Percentiles rank a stretch among this genome's conserved stretches.
Conservation (phyloP, 2,888 invertebrate species). For the Vesta saturnalis region DNA sequence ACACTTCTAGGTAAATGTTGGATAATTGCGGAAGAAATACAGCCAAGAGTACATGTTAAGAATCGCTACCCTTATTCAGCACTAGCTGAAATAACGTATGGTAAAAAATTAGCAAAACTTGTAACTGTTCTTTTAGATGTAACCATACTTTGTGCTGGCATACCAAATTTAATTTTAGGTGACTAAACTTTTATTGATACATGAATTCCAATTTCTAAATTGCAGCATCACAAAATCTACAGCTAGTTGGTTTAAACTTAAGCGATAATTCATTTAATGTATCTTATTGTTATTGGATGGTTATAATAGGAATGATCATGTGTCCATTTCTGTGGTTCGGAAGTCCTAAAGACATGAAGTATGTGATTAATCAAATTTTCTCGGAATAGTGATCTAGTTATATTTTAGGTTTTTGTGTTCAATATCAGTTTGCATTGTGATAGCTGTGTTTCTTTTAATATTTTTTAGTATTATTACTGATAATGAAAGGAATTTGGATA, state of each 20-base stretch:
- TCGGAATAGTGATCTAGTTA: background rate
- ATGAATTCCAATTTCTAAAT: conserved; percentile 29
- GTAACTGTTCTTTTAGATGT: conserved; percentile 78
- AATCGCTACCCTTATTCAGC: conserved; percentile 85
- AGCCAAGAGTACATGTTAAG: conserved; percentile 65
- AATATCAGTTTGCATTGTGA: conserved; percentile 72
- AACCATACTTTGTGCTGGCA: conserved; percentile 80
- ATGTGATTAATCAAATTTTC: conserved; percentile 55
- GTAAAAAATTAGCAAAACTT: conserved; percentile 65
- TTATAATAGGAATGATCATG: conserved; percentile 76
- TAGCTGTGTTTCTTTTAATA: conserved; percentile 71
- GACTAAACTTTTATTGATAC: conserved; percentile 46
- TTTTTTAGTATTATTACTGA: conserved; percentile 67
- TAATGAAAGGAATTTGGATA: background rate
- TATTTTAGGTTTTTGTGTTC: conserved; percentile 70
- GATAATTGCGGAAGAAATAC: conserved; percentile 78
- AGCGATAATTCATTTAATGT: conserved; percentile 71
- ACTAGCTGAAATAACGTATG: conserved; percentile 69
- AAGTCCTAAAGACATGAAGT: conserved; percentile 94
- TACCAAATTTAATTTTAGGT: conserved; percentile 85
- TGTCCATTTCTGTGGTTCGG: conserved; percentile 89
- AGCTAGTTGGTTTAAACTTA: conserved; percentile 79
- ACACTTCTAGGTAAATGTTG: conserved; percentile 82
- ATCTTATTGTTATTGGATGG: conserved; percentile 85
- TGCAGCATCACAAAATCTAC: conserved; percentile 81